Evolutionary conservation across 2,888 invertebrate genomes (phyloP), one percentile per base, ranked within the genome.

Genomic region (Machimus rusticus): DNA sequence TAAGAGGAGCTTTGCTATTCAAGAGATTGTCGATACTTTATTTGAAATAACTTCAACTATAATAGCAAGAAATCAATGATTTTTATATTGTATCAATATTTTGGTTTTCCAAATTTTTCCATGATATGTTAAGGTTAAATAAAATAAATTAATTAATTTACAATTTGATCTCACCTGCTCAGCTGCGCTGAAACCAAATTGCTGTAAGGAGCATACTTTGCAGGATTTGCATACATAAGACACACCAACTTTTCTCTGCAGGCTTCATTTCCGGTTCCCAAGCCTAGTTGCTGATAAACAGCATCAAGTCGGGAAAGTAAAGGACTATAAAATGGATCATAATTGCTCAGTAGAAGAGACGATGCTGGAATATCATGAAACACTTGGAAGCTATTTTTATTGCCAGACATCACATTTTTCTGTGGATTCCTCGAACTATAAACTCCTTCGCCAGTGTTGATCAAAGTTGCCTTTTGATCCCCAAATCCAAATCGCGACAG

Each of bases 271-370:
- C 94, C 94, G 1, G 94, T 94, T 1, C 94, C 94, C 28, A 96
- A 93, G 57, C 97, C 96, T 89, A 95, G 91, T 91, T 94, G 95
- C 78, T 96, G 95, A 92, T 97, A 97, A 76, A 97, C 96, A 0
- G 97, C 96, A 90, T 97, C 98, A 86, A 98, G 94, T 19, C 98
- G 94, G 0, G 97, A 98, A 19, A 98, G 92, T 34, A 98, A 91
- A 0, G 98, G 98, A 89, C 97, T 97, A 92, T 98, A 98, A 93
- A 98, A 98, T 0, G 98, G 97, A 91, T 98, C 98, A 92, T 97
- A 98, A 92, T 96, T 97, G 89, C 96, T 96, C 87, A 97, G 93
- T 85, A 97, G 94, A 92, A 97, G 93, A 0, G 97, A 97, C 0
- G 97, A 97, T 37, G 95, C 94, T 39, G 97, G 97, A 90, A 97